These are phyloP conservation scores for Macrophya annulata DNA, from an alignment of 2,888 invertebrate genomes.

Conservation along the genomic window DNA sequence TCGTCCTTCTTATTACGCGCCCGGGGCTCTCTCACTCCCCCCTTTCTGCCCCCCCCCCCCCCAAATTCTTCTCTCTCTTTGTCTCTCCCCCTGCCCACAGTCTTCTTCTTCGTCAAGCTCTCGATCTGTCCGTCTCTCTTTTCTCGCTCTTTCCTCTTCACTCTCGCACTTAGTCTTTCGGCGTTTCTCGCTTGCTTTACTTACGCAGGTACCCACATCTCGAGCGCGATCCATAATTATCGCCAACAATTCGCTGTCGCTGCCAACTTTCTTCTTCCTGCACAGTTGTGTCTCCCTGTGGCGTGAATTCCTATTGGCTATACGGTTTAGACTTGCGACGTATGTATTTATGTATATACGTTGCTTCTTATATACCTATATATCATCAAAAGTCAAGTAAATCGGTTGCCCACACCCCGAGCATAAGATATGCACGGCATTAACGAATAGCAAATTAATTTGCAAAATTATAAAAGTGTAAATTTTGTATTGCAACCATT, in stretches of 20 bases:
- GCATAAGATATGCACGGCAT: background rate
- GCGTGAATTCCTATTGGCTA: conserved; percentile 57
- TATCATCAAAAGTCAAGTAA: background rate
- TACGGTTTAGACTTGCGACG: background rate
- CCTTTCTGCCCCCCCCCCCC: background rate
- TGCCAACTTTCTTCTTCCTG: conserved; percentile 63
- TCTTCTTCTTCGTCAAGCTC: conserved; percentile 29
- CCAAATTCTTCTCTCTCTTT: conserved; percentile 29
- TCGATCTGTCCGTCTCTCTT: conserved; percentile 50
- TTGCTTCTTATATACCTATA: background rate
- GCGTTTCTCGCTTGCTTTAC: conserved; percentile 47
- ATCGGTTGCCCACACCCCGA: background rate
- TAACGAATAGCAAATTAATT: background rate
- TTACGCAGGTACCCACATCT: conserved; percentile 55
- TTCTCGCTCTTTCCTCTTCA: conserved; percentile 25
- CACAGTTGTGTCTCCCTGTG: conserved; percentile 56
- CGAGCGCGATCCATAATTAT: conserved; percentile 65
- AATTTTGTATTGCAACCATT: background rate
- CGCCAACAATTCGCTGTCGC: conserved; percentile 62
- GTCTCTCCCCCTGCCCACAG: conserved; percentile 22
- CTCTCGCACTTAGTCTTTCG: conserved; percentile 40
- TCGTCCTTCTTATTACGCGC: conserved; percentile 53
- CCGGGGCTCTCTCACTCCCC: conserved; percentile 20
- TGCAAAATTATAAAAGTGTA: background rate
- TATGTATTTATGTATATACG: too few relatives aligned